Evolutionary conservation across 2,888 invertebrate species (phyloP).

Genomic region (Lycia hirtaria): DNA sequence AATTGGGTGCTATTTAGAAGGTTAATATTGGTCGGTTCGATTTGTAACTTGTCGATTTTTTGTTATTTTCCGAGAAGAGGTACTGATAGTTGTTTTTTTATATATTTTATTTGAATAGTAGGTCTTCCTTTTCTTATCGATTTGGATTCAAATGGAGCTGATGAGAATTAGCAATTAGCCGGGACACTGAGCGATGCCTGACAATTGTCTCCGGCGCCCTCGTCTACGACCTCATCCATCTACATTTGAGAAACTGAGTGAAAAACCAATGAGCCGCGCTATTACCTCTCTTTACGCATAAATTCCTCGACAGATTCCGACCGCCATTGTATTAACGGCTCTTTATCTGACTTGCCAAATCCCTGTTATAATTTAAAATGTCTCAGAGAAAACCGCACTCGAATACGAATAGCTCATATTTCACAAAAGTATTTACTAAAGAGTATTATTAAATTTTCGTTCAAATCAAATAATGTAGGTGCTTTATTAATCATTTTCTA

Average conservation of each 20-base stretch:
- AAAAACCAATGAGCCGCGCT: slow-evolving; percentile 82
- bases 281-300: slow-evolving; percentile 62
- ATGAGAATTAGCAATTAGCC: slow-evolving; percentile 83
- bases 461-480: slow-evolving; percentile 3
- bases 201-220: slow-evolving; percentile 77
- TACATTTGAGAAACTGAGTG: slow-evolving; percentile 81
- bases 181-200: slow-evolving; percentile 80
- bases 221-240: slow-evolving; percentile 77
- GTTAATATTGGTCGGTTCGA: slow-evolving; percentile 18
- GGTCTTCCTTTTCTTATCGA: slow-evolving; percentile 64
- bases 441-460: background rate
- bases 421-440: background rate
- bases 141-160: slow-evolving; percentile 80
- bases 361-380: slow-evolving; percentile 11
- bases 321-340: slow-evolving; percentile 26
- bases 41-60: slow-evolving; percentile 20
- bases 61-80: slow-evolving; percentile 5
- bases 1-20: slow-evolving; percentile 27
- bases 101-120: slow-evolving; percentile 68
- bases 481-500: slow-evolving; percentile 12
- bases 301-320: slow-evolving; percentile 32
- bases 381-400: slow-evolving; percentile 5
- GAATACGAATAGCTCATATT: background rate
- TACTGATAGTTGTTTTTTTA: slow-evolving; percentile 63
- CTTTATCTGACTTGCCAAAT: slow-evolving; percentile 26